Conservation (phyloP, 64 coral and sea anemone species). For the Montipora capricornis region DNA sequence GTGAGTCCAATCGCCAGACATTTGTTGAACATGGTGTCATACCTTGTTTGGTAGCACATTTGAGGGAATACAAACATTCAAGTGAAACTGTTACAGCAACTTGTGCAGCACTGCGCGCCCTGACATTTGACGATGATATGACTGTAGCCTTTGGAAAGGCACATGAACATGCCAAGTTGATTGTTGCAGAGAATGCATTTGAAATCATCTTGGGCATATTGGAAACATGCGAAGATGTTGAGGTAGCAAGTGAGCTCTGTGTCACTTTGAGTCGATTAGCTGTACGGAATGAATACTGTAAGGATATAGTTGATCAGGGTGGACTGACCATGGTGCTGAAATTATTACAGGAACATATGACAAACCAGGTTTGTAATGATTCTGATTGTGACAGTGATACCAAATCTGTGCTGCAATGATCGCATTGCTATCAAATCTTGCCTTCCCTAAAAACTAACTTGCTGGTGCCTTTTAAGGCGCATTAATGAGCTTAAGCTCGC, state of each 20-base stretch:
- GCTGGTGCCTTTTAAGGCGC: too few relatives aligned
- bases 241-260: conserved; percentile 75
- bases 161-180: conserved; percentile 88
- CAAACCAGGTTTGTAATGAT: conserved; percentile 68
- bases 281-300: conserved; percentile 91
- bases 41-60: conserved; percentile 64
- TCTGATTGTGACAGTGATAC: not conserved
- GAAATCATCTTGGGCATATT: conserved; percentile 65
- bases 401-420: too few relatives aligned
- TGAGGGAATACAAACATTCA: conserved; percentile 65
- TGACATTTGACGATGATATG: conserved; percentile 98
- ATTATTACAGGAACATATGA: conserved; percentile 70
- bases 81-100: conserved; percentile 65
- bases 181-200: conserved; percentile 87
- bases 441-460: too few relatives aligned
- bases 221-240: conserved; percentile 38
- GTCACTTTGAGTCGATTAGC: conserved; percentile 80
- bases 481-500: too few relatives aligned
- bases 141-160: conserved; percentile 90
- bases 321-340: conserved; percentile 80
- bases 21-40: conserved; percentile 80
- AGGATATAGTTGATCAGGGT: conserved; percentile 88
- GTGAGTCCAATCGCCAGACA: conserved; percentile 90
- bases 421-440: too few relatives aligned
- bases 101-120: conserved; percentile 71